Percentiles rank a stretch among this genome's conserved stretches.
Evolutionary conservation across 1,140 invertebrate species (phyloP).

Genomic region (Halictus rubicundus): DNA sequence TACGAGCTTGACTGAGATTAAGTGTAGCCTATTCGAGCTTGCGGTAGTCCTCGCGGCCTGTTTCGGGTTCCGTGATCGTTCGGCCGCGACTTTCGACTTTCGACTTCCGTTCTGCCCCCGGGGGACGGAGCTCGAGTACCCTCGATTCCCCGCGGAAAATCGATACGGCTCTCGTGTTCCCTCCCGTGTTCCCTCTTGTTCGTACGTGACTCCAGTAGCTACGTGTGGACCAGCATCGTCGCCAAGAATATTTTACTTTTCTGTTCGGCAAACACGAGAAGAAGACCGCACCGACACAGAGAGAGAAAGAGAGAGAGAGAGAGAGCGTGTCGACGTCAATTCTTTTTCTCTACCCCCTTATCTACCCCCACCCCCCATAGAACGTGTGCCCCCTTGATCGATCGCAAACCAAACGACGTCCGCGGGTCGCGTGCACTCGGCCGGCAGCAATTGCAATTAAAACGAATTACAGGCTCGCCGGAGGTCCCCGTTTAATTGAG

Average conservation of each 20-base stretch:
- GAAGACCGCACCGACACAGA: no score
- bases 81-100: neutral
- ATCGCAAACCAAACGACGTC: neutral
- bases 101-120: neutral
- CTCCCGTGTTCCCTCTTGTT: neutral
- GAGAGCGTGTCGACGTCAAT: no score
- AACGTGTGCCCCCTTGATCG: neutral
- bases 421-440: neutral
- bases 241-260: no score
- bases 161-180: neutral
- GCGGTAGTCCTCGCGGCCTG: no score
- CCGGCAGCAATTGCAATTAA: slow-evolving; percentile 50
- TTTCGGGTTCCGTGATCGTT: neutral
- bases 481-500: slow-evolving; percentile 56
- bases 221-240: neutral
- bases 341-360: no score
- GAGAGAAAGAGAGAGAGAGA: no score
- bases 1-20: no score
- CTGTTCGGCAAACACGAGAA: no score
- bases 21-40: no score
- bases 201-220: neutral
- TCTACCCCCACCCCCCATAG: no score
- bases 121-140: neutral
- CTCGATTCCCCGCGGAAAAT: neutral
- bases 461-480: slow-evolving; percentile 52